Evolutionary conservation across 2,888 invertebrate species (phyloP).

Genomic region (Dugesia japonica): DNA sequence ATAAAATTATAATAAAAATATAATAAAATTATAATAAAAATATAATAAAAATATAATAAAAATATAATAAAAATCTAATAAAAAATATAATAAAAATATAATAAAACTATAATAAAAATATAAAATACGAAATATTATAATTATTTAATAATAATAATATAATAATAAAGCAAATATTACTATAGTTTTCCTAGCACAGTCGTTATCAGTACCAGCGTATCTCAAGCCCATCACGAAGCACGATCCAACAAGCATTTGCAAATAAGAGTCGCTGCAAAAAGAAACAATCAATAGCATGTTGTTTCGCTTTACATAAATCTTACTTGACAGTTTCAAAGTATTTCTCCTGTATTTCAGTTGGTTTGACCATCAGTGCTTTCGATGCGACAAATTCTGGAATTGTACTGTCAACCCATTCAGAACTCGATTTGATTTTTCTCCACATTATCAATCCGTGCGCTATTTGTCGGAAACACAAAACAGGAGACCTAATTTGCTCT

Average conservation of each 20-base stretch:
- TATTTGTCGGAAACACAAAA: background rate
- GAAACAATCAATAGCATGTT: background rate
- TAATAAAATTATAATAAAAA: too few species aligned
- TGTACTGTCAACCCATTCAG: background rate
- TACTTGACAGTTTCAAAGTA: background rate
- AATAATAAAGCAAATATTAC: background rate
- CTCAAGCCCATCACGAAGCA: background rate
- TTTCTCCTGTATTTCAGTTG: background rate
- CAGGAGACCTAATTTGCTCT: background rate
- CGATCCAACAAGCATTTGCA: background rate
- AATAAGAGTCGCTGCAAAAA: background rate
- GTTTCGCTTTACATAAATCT: too few species aligned
- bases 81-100: too few species aligned
- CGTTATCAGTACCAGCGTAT: background rate
- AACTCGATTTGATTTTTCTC: background rate
- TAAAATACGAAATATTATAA: too few species aligned
- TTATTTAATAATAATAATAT: too few species aligned
- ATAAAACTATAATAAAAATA: too few species aligned
- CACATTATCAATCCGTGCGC: slow-evolving; percentile 17
- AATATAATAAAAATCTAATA: too few species aligned
- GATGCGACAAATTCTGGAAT: background rate
- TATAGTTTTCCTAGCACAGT: background rate
- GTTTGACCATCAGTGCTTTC: background rate
- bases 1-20: too few species aligned
- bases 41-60: too few species aligned